phyloP scores from a whole-genome alignment of 2,888 invertebrate species.

The Zygaena filipendulae region DNA sequence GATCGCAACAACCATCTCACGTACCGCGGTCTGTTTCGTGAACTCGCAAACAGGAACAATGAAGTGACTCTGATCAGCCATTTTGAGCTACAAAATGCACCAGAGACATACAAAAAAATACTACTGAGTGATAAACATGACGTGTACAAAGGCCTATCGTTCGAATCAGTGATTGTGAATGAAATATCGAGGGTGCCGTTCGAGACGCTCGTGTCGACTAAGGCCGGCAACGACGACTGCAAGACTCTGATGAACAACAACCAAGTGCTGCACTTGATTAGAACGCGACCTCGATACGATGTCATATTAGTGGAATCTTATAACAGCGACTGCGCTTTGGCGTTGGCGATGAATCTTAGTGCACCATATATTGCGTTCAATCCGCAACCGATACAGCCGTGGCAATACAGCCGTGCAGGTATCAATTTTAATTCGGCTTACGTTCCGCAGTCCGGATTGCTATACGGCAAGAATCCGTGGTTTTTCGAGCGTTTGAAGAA shows the following conservation, averaged over 20 bases:
- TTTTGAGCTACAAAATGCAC: conserved; percentile 50
- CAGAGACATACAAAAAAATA: conserved; percentile 66
- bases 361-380: conserved; percentile 72
- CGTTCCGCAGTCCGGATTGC: conserved; percentile 46
- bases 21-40: conserved; percentile 57
- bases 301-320: conserved; percentile 78
- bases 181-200: conserved; percentile 58
- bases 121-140: conserved; percentile 47
- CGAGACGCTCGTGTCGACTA: conserved; percentile 54
- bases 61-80: conserved; percentile 65
- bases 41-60: conserved; percentile 59
- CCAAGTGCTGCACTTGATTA: conserved; percentile 61
- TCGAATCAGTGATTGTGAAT: conserved; percentile 55
- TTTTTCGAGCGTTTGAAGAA: conserved; percentile 53
- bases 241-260: conserved; percentile 59
- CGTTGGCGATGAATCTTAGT: conserved; percentile 73
- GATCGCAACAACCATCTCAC: conserved; percentile 62
- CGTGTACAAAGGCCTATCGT: conserved; percentile 51
- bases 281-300: conserved; percentile 69
- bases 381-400: conserved; percentile 63
- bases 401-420: conserved; percentile 60
- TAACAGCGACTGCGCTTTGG: conserved; percentile 78
- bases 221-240: conserved; percentile 60
- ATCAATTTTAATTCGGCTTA: conserved; percentile 64
- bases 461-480: conserved; percentile 56